These are phyloP conservation scores for Ophion costatus DNA, from an alignment of 2,888 invertebrate genomes.

Conservation along the genomic window DNA sequence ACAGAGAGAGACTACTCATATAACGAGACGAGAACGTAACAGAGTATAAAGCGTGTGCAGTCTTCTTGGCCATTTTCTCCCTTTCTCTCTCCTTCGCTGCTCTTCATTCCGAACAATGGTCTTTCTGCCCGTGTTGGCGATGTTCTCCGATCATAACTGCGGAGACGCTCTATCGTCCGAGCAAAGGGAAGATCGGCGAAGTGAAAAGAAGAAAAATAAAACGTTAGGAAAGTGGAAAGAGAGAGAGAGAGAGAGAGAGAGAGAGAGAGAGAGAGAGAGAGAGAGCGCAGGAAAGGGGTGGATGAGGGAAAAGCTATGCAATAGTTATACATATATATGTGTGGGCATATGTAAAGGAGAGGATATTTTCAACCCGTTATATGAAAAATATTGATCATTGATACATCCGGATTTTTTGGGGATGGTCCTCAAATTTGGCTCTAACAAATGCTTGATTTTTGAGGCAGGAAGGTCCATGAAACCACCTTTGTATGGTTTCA, in stretches of 20 bases:
- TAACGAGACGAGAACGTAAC: constrained; percentile 76
- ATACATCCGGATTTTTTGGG: not conserved
- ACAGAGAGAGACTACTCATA: constrained; percentile 68
- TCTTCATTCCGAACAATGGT: constrained; percentile 28
- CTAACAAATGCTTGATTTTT: too few relatives aligned
- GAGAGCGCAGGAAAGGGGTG: too few relatives aligned
- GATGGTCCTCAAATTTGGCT: not conserved
- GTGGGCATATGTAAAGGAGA: not conserved
- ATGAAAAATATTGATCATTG: not conserved
- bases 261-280: not conserved
- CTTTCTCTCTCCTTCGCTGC: constrained; percentile 13
- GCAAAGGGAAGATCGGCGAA: constrained; percentile 22
- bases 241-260: not conserved
- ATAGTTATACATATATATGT: not conserved
- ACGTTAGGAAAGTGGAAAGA: not conserved
- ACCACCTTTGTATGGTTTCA: too few relatives aligned
- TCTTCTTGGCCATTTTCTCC: constrained; percentile 20
- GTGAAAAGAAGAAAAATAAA: constrained; percentile 5
- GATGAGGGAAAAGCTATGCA: not conserved
- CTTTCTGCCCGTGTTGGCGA: constrained; percentile 33
- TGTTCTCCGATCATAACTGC: constrained; percentile 51
- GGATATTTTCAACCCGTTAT: not conserved
- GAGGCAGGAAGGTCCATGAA: too few relatives aligned
- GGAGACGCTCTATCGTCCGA: constrained; percentile 16
- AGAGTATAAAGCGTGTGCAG: constrained; percentile 45